Conservation (phyloP, 1,140 invertebrate genomes). For the Alviniconcha marisindica region DNA sequence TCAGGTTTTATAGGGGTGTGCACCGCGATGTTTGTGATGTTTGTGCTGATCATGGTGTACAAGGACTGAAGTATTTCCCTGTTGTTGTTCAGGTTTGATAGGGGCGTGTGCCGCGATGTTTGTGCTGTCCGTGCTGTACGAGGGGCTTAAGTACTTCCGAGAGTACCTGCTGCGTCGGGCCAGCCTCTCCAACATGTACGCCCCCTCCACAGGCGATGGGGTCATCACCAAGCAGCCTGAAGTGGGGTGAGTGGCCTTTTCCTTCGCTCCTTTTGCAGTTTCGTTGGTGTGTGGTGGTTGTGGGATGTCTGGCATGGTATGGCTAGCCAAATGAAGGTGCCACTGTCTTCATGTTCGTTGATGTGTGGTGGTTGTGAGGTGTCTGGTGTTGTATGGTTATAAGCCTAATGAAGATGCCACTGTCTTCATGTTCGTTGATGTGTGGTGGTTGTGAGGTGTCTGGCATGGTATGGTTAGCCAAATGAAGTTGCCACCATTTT, state of each 20-base stretch:
- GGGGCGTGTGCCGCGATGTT: slow-evolving; percentile 91
- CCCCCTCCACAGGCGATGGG: neutral
- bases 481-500: too few relatives aligned
- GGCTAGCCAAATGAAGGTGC: too few relatives aligned
- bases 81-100: slow-evolving; percentile 80
- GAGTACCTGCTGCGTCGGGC: slow-evolving; percentile 57
- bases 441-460: too few relatives aligned
- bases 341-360: too few relatives aligned
- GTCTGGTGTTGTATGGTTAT: too few relatives aligned
- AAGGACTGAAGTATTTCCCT: slow-evolving; percentile 79
- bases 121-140: slow-evolving; percentile 90
- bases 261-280: too few relatives aligned
- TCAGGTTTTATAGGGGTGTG: neutral
- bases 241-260: neutral
- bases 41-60: slow-evolving; percentile 92
- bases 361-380: too few relatives aligned
- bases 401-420: too few relatives aligned
- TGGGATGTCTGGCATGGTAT: too few relatives aligned
- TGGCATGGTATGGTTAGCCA: too few relatives aligned
- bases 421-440: too few relatives aligned
- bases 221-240: neutral
- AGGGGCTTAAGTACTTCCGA: slow-evolving; percentile 86
- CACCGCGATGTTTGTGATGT: slow-evolving; percentile 84
- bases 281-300: too few relatives aligned
- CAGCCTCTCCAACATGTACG: neutral